A percentile compares a stretch with the other conserved stretches of the same genome.
Conservation (phyloP, 2,888 invertebrate species). For the Ethmia dodecea region DNA sequence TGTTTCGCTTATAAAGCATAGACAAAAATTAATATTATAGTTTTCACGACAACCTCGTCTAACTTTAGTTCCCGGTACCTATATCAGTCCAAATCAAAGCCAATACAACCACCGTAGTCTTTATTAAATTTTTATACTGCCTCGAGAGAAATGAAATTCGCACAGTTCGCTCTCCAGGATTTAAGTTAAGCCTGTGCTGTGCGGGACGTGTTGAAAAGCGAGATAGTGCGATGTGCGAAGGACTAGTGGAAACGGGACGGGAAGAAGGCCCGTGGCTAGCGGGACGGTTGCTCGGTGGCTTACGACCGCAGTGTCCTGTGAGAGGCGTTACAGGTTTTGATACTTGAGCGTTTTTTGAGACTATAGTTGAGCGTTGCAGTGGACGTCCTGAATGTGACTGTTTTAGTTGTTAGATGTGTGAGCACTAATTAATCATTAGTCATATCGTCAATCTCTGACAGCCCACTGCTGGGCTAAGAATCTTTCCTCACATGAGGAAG, state of each 20-base stretch:
- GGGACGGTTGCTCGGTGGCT: constrained; percentile 44
- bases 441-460: too few species aligned
- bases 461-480: not conserved
- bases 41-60: too few species aligned
- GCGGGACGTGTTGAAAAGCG: constrained; percentile 21
- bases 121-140: constrained; percentile 43
- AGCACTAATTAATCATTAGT: too few species aligned
- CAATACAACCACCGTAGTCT: too few species aligned
- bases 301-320: constrained; percentile 38
- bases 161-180: constrained; percentile 20
- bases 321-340: constrained; percentile 34
- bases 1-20: too few species aligned
- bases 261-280: constrained; percentile 24
- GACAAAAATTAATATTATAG: too few species aligned
- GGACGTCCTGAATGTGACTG: not conserved
- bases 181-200: constrained; percentile 14
- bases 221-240: constrained; percentile 25
- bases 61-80: too few species aligned
- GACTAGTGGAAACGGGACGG: constrained; percentile 19
- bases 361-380: not conserved
- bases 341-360: constrained; percentile 30
- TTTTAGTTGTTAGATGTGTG: not conserved
- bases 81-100: too few species aligned
- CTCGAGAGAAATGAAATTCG: constrained; percentile 27
- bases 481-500: too few species aligned